Conservation (phyloP, 2,888 invertebrate genomes). For the Ochlodes sylvanus region DNA sequence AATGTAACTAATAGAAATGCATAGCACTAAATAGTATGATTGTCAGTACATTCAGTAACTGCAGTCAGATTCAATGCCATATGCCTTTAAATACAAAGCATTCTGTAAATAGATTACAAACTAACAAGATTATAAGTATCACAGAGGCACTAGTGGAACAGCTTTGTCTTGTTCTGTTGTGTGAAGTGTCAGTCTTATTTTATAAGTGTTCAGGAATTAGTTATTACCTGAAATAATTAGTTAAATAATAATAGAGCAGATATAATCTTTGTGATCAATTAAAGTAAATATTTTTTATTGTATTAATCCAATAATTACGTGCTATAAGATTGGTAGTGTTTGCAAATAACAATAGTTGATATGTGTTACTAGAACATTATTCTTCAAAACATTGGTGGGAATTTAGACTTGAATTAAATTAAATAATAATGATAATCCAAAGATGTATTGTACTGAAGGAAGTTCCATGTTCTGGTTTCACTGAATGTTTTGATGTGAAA, state of each 20-base stretch:
- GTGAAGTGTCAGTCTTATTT: background rate
- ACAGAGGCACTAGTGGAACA: background rate
- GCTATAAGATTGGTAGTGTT: background rate
- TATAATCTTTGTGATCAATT: too few species aligned
- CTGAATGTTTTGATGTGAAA: conserved; percentile 16
- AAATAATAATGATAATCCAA: background rate
- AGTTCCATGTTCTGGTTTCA: conserved; percentile 29
- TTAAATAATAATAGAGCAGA: background rate
- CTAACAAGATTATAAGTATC: conserved; percentile 2
- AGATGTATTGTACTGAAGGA: background rate
- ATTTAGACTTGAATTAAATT: background rate
- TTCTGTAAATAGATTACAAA: background rate
- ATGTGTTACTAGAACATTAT: conserved; percentile 22
- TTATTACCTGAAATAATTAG: background rate
- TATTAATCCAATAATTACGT: background rate
- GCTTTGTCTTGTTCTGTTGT: background rate
- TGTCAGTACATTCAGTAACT: background rate
- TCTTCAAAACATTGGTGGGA: background rate
- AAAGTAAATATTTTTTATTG: too few species aligned
- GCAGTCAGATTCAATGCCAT: background rate
- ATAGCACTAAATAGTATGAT: background rate
- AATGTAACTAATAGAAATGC: too few species aligned
- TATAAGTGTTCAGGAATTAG: too few species aligned
- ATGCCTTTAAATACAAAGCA: background rate
- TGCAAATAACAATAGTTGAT: conserved; percentile 11